A percentile compares a stretch with the other conserved stretches of the same genome.
phyloP scores from a whole-genome alignment of 2,113 vertebrate genomes.

The Microtus oregoni region DNA sequence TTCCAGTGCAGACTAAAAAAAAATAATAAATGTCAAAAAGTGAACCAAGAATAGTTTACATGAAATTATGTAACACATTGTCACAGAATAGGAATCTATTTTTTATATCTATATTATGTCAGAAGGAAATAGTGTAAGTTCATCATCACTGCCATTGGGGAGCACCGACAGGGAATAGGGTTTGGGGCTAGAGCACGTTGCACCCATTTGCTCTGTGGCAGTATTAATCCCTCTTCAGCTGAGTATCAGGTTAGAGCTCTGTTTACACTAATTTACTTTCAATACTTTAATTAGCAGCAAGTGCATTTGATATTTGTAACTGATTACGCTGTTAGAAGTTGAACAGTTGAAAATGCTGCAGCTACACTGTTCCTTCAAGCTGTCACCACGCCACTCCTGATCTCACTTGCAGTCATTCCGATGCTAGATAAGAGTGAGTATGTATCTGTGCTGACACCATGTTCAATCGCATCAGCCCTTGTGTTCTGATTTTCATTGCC shows the following conservation, averaged over 20 bases:
- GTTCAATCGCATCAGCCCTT: not conserved
- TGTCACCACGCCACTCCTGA: not conserved
- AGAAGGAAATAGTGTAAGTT: not conserved
- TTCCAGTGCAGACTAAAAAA: not conserved
- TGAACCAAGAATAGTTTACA: not conserved
- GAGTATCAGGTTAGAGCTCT: not conserved
- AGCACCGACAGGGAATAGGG: not conserved
- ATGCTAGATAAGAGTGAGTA: not conserved
- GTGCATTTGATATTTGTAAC: not conserved
- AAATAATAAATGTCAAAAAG: constrained; percentile 15
- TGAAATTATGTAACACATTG: constrained; percentile 17
- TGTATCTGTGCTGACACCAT: not conserved
- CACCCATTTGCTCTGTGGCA: rapidly evolving
- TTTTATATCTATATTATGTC: not conserved
- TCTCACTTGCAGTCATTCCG: not conserved
- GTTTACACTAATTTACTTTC: too few species aligned
- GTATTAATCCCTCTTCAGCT: not conserved
- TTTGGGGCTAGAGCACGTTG: not conserved
- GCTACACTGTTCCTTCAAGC: too few species aligned
- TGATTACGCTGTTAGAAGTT: not conserved
- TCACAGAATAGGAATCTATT: not conserved
- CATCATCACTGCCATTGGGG: not conserved
- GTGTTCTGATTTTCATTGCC: not conserved
- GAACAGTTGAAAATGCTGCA: not conserved
- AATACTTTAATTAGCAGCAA: not conserved